Percentiles rank a stretch among this genome's conserved stretches.
These are phyloP conservation scores for Pangasius macronema DNA, from an alignment of 2,797 vertebrate genomes.

Conservation along the genomic window DNA sequence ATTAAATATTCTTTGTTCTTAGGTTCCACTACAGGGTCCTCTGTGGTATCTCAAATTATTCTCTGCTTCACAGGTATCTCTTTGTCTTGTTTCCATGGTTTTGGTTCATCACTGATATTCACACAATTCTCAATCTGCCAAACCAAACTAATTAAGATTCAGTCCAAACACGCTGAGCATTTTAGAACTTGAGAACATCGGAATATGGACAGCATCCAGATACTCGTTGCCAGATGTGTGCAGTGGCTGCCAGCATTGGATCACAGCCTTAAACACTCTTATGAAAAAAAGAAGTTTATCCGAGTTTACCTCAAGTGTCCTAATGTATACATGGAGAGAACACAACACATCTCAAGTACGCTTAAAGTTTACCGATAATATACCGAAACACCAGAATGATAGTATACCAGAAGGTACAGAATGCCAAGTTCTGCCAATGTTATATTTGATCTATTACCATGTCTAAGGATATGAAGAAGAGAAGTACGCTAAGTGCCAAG, in stretches of 20 bases:
- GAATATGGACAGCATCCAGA: slow-evolving; percentile 13
- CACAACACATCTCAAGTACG: background rate
- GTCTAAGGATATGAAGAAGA: too few species aligned
- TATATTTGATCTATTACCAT: too few species aligned
- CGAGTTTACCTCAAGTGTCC: background rate
- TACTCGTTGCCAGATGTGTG: background rate
- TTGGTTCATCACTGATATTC: slow-evolving; percentile 15
- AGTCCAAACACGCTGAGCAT: slow-evolving; percentile 16
- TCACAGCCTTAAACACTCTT: slow-evolving; percentile 6
- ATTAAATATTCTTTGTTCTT: background rate
- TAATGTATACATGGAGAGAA: background rate
- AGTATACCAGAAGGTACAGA: background rate
- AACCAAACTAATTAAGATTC: slow-evolving; percentile 27
- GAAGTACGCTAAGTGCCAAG: background rate
- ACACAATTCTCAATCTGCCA: slow-evolving; percentile 6
- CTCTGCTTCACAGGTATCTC: background rate
- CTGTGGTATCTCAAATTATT: background rate
- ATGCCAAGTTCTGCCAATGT: background rate
- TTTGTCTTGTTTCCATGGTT: slow-evolving; percentile 29
- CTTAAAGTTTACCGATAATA: background rate
- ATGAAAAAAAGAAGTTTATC: background rate
- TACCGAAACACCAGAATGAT: background rate
- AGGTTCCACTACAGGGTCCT: background rate
- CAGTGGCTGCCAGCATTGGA: background rate
- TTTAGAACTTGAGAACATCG: slow-evolving; percentile 18